phyloP scores from a whole-genome alignment of 2,113 vertebrate genomes.

The Pseudorhombus dupliciocellatus region DNA sequence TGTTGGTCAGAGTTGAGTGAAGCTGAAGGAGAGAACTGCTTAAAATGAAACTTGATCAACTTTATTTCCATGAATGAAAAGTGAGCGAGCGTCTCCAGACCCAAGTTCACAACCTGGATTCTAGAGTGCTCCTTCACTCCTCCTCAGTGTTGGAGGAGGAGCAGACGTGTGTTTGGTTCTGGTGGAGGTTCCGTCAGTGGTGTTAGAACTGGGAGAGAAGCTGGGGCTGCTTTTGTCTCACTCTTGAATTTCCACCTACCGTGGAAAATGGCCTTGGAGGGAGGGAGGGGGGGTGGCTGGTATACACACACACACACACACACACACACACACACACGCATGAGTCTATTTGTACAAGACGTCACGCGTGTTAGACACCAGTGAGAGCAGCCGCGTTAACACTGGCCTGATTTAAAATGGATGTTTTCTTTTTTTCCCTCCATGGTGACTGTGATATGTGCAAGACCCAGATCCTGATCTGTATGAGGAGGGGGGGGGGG shows the following conservation, averaged over 20 bases:
- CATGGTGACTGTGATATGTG: conserved; percentile 50
- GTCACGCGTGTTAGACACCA: conserved; percentile 41
- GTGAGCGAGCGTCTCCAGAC: too few species aligned
- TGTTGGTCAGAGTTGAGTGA: too few species aligned
- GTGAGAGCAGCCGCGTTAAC: conserved; percentile 15
- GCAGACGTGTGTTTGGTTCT: too few species aligned
- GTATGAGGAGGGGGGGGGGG: conserved; percentile 9
- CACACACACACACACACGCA: background rate
- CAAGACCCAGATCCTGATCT: conserved; percentile 62
- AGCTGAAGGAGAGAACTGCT: too few species aligned
- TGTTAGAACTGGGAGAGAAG: background rate
- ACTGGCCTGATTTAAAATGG: conserved; percentile 68
- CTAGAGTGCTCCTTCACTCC: too few species aligned
- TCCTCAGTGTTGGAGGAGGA: too few species aligned
- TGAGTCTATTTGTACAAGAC: conserved; percentile 41
- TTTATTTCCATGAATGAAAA: too few species aligned
- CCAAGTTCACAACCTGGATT: too few species aligned
- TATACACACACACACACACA: conserved; percentile 15
- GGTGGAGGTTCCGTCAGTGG: background rate
- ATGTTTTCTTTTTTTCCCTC: conserved; percentile 38
- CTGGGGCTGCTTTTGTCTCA: background rate
- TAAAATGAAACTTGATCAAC: too few species aligned
- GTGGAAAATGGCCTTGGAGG: conserved; percentile 34
- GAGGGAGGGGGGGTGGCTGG: conserved; percentile 14
- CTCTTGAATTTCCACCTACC: conserved; percentile 16